Evolutionary conservation across 2,888 invertebrate genomes (phyloP).

Genomic region (Cephonodes hylas): DNA sequence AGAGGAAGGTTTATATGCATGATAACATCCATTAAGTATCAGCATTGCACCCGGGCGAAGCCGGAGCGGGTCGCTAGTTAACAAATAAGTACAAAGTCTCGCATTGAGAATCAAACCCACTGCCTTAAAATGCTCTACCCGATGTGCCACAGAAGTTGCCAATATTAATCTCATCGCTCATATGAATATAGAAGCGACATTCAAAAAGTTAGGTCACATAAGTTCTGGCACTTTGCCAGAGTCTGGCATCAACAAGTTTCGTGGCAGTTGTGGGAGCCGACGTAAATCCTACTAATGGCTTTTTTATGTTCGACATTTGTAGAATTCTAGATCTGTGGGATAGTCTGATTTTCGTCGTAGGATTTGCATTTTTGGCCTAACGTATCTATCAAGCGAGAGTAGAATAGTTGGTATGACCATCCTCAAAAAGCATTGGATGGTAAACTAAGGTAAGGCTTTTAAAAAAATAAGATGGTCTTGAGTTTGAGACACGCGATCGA

Average conservation of each 20-base stretch:
- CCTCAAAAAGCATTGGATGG: not conserved
- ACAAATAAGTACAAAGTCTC: too few species aligned
- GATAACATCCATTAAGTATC: too few species aligned
- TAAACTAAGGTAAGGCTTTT: too few species aligned
- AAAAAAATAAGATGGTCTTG: too few species aligned
- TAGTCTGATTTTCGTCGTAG: too few species aligned
- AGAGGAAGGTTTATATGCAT: too few species aligned
- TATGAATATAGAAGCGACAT: not conserved
- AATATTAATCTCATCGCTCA: not conserved
- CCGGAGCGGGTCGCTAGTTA: too few species aligned
- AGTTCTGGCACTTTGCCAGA: not conserved
- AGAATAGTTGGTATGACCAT: not conserved
- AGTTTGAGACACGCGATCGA: too few species aligned
- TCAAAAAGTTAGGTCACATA: not conserved
- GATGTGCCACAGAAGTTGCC: not conserved
- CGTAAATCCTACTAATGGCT: not conserved
- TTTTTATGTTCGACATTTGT: not conserved
- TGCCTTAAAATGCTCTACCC: not conserved
- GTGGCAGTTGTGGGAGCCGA: not conserved
- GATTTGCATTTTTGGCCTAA: too few species aligned
- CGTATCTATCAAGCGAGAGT: too few species aligned
- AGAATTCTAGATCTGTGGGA: not conserved
- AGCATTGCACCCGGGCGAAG: too few species aligned
- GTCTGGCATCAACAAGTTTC: slow-evolving; percentile 1
- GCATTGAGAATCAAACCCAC: too few species aligned